phyloP scores from a whole-genome alignment of 2,113 vertebrate species.

The Erythrolamprus reginae region DNA sequence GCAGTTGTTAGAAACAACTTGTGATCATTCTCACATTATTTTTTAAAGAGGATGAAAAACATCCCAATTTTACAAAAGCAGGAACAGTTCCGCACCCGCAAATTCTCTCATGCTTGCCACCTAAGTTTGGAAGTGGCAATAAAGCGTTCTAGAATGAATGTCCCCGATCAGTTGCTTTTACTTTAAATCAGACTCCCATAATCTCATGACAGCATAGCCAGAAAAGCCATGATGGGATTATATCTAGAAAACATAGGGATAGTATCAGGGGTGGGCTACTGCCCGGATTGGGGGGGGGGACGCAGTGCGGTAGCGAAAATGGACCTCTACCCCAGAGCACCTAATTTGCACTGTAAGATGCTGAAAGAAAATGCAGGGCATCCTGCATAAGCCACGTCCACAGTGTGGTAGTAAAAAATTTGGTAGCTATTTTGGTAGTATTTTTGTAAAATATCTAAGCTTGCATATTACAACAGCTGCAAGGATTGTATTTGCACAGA shows the following conservation, averaged over 20 bases:
- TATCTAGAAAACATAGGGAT: background rate
- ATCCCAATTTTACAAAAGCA: background rate
- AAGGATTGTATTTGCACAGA: no score
- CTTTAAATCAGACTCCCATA: background rate
- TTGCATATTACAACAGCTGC: no score
- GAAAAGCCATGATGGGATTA: background rate
- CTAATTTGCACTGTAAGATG: no score
- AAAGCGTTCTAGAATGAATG: background rate
- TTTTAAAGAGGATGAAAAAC: background rate
- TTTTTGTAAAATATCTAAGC: no score
- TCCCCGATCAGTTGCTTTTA: background rate
- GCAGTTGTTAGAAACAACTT: background rate
- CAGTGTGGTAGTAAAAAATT: no score
- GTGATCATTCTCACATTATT: background rate
- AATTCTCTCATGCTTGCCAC: background rate
- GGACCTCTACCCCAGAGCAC: no score
- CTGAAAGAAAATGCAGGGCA: no score
- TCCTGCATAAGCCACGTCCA: no score
- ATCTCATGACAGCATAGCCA: background rate
- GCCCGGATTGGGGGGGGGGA: no score
- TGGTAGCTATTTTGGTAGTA: no score
- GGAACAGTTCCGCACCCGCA: background rate
- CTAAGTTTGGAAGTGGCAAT: background rate
- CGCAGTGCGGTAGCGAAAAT: no score
- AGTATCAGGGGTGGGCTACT: no score